Conservation (phyloP, 2,113 vertebrate species). For the Progne subis region DNA sequence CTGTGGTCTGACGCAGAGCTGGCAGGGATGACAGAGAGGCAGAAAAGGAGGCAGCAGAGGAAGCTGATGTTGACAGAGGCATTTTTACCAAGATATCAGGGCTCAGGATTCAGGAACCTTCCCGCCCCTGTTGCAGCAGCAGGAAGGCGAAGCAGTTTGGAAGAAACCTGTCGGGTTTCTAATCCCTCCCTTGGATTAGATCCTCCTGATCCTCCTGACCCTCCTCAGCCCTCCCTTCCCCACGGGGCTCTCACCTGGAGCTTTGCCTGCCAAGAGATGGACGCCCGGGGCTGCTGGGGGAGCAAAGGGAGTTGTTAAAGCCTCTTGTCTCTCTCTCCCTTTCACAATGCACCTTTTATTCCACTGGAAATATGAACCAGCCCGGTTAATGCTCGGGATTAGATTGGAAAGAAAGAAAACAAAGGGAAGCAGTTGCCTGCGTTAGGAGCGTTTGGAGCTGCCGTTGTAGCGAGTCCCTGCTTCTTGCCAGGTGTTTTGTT, state of each 20-base stretch:
- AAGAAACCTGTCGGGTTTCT: neutral
- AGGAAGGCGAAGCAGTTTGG: neutral
- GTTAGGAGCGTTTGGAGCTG: neutral
- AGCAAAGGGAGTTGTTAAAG: neutral
- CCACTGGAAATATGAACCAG: neutral
- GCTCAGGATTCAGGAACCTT: neutral
- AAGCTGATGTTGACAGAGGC: neutral
- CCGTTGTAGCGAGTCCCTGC: neutral
- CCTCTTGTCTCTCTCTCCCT: slow-evolving; percentile 22
- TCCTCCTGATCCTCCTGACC: too few species aligned
- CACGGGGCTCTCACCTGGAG: accelerated
- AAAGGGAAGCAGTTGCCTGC: neutral
- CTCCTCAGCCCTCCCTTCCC: neutral
- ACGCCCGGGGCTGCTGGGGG: neutral
- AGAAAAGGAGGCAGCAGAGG: neutral
- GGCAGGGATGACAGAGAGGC: neutral
- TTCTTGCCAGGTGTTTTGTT: slow-evolving; percentile 56
- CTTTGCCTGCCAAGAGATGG: neutral
- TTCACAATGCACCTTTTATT: slow-evolving; percentile 39
- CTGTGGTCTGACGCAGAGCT: neutral
- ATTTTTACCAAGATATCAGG: neutral
- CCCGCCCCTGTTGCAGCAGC: accelerated
- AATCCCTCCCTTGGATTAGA: neutral
- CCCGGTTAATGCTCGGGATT: neutral
- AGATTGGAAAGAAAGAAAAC: slow-evolving; percentile 33